Evolutionary conservation across 2,113 vertebrate genomes (phyloP).

Genomic region (Aegotheles bennettii): DNA sequence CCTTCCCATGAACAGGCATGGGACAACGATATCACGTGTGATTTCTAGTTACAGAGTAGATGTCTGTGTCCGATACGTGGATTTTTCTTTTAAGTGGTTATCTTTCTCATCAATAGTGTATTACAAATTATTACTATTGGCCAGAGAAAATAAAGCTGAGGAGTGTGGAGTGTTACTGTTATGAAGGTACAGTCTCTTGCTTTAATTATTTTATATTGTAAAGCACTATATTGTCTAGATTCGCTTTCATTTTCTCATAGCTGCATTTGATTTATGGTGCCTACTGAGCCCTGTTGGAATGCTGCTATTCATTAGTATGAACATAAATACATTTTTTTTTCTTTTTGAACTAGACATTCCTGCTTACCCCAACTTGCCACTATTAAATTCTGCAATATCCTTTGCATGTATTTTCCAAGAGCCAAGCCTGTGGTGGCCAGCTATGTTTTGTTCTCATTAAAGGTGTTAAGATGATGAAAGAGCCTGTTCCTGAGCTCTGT

Average conservation of each 20-base stretch:
- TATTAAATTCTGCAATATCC: background rate
- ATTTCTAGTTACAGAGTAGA: background rate
- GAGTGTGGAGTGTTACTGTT: background rate
- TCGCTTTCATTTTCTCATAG: background rate
- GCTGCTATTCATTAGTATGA: background rate
- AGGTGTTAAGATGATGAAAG: background rate
- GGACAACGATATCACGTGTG: rapidly evolving
- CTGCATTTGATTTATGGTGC: background rate
- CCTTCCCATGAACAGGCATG: rapidly evolving
- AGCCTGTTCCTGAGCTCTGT: background rate
- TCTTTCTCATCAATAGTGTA: background rate
- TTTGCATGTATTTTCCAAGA: background rate
- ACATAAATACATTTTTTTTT: background rate
- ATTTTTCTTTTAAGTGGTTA: background rate
- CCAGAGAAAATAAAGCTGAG: background rate
- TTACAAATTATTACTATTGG: background rate
- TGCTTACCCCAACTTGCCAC: background rate
- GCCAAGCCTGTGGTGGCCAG: background rate
- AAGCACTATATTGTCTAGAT: background rate
- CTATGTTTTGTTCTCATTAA: background rate
- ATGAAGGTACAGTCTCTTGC: background rate
- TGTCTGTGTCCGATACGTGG: background rate
- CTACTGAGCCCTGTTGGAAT: background rate
- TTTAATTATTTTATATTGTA: background rate
- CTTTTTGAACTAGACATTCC: background rate